Evolutionary conservation across 2,113 vertebrate genomes (phyloP), one percentile per base, ranked within the genome.

Genomic region (Rhinoptilus africanus): DNA sequence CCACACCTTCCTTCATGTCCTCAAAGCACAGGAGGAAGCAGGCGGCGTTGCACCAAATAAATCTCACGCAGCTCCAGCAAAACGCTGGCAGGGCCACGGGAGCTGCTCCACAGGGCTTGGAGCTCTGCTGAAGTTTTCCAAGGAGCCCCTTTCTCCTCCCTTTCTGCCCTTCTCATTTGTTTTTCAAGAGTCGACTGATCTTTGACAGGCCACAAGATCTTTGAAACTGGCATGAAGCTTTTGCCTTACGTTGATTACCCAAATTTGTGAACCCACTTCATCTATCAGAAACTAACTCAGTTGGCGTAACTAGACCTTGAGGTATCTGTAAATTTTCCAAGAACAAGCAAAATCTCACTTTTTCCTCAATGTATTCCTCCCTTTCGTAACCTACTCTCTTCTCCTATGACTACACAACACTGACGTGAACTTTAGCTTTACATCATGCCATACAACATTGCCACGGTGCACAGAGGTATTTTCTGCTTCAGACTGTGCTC

Each of bases 41-140:
- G 50, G 51, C 88, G 30, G 6, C 28, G 43, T 24, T 75, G 71
- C 35, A 64, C 45, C 47, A 85, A 69, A 59, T 43, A 80, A 82
- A 84, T 81, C 35, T 81, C 60, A 60, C 12, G 17, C 8, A 64
- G 50, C 9, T 53, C 11, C 39, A 89, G 62, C 19, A 32, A 82
- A 91, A 64, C 0, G 0, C 22, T 63, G 28, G 26, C 35, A 37
- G 39, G 51, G 51, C 17, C 32, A 32, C 1, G 0, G 45, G n/a
- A 74, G 21, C 35, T 37, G 34, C n/a, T 87, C 23, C 0, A n/a
- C 28, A 12, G 19, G 57, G 32, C 30, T 51, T 69, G 48, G 84
- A 78, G 39, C 8, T 67, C 82, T 59, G 32, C 30, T 85, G 24
- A 68, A 47, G 41, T 75, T 86, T 78, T 81, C 37, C n/a, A 20